Conservation (phyloP, 2,888 invertebrate genomes). For the Drosophila rellima region DNA sequence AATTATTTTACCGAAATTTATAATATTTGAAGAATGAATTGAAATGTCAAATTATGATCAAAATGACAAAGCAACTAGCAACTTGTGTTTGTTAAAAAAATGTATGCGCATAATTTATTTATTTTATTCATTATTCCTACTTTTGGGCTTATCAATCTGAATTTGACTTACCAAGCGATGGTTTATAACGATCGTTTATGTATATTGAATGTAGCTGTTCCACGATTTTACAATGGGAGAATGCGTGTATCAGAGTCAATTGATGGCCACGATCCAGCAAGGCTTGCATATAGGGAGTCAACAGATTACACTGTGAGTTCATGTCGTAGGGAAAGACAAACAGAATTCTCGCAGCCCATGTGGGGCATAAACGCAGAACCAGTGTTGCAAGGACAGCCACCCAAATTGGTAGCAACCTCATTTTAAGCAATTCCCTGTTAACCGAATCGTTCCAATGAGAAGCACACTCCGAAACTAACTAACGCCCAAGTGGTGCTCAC, state of each 20-base stretch:
- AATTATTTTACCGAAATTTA: too few relatives aligned
- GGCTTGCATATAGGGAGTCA: conserved; percentile 72
- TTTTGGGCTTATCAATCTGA: not conserved
- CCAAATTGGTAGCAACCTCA: conserved; percentile 25
- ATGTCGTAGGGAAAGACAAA: conserved; percentile 66
- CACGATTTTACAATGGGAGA: conserved; percentile 51
- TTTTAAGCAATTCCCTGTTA: conserved; percentile 2
- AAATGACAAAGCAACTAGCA: too few relatives aligned
- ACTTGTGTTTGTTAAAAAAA: too few relatives aligned
- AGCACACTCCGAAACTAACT: conserved; percentile 29
- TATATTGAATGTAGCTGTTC: conserved; percentile 38
- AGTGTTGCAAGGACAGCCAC: not conserved
- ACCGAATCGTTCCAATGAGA: conserved; percentile 12
- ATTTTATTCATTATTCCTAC: too few relatives aligned
- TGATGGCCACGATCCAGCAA: conserved; percentile 84
- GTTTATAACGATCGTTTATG: conserved; percentile 25
- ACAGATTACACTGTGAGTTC: conserved; percentile 74
- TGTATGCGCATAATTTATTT: too few relatives aligned
- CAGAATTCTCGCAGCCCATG: conserved; percentile 50
- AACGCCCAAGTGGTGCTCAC: not conserved
- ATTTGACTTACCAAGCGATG: conserved; percentile 26
- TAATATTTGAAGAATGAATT: too few relatives aligned
- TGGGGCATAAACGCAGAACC: conserved; percentile 3
- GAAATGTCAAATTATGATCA: too few relatives aligned
- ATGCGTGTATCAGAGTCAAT: conserved; percentile 81